Evolutionary conservation across 2,888 invertebrate genomes (phyloP).

Genomic region (Drosophila multiciliata): DNA sequence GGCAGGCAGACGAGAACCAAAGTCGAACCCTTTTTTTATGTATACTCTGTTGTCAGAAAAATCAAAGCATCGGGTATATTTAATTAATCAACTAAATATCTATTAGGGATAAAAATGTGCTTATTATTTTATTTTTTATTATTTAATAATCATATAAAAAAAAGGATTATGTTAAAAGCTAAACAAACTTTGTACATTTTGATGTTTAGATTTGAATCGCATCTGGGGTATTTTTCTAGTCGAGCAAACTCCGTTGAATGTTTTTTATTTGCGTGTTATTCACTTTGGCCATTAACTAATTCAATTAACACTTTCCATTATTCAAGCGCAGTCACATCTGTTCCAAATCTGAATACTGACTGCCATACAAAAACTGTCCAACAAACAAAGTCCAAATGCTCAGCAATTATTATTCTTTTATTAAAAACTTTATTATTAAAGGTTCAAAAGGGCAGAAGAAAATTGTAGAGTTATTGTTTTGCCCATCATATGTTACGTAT

Average conservation of each 20-base stretch:
- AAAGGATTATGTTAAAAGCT: not conserved
- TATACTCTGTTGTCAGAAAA: slow-evolving; percentile 8
- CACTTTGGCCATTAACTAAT: slow-evolving; percentile 60
- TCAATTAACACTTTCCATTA: slow-evolving; percentile 73
- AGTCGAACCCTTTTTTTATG: slow-evolving; percentile 50
- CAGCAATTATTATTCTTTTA: slow-evolving; percentile 5
- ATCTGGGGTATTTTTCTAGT: slow-evolving; percentile 10
- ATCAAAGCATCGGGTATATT: not conserved
- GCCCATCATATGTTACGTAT: not conserved
- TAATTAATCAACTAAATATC: not conserved
- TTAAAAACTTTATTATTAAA: not conserved
- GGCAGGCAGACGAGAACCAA: slow-evolving; percentile 30
- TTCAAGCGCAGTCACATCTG: slow-evolving; percentile 27
- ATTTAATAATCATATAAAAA: not conserved
- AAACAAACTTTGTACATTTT: not conserved
- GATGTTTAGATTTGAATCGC: not conserved
- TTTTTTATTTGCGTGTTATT: slow-evolving; percentile 16
- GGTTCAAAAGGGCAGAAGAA: not conserved
- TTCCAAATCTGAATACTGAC: slow-evolving; percentile 34
- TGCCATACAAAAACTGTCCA: slow-evolving; percentile 27
- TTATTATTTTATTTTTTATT: not conserved
- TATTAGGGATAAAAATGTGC: not conserved
- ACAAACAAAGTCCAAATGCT: not conserved
- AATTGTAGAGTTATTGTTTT: not conserved
- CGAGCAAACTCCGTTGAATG: not conserved